Base-by-base conservation (phyloP, 2,888 invertebrate species). In the Trissoscelio sp. region DNA sequence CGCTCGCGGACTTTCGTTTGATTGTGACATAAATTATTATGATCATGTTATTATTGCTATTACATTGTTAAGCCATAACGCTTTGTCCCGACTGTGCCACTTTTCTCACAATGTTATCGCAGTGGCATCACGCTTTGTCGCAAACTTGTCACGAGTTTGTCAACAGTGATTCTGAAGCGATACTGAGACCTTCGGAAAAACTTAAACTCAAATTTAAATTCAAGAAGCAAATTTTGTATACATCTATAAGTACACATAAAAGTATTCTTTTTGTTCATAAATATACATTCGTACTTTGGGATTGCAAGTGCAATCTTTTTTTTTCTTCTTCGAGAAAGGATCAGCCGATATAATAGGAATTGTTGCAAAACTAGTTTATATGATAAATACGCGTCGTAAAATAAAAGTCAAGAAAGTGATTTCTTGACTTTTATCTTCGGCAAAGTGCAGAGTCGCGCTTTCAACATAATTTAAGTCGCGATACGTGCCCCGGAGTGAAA, bases 71-170 rank as follows among this genome's bases (percentile, higher is more conserved):
- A 20, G 24, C 14, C 28, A 16, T 16, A 48, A 18, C 12, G 34
- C 31, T 62, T 62, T 37, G 58, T 72, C 28, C 42, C 42, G 11
- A 28, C 14, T 62, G 62, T 73, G 62, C 62, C 24, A 62, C 62
- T 62, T 72, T 62, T 55, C 34, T 62, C 20, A 34, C 53, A 73
- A 55, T 73, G 31, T 4, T 53, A 67, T 67, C 55, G 28, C 20
- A 22, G 9, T 22, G 14, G 28, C 39, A 67, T 55, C 37, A 37
- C 12, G 60, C 48, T 60, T 72, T 60, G 70, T 70, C 70, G 58
- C 48, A 72, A 70, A 70, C 37, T 70, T 70, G 70, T 58, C 64
- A 51, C 22, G 64, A 37, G 66, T 66, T 66, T 66, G 66, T 31
- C 60, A 20, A 34, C 34, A 9, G 2, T 48, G 31, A 62, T 18